phyloP scores from a whole-genome alignment of 2,888 invertebrate species.

The Andricus quercusramuli region DNA sequence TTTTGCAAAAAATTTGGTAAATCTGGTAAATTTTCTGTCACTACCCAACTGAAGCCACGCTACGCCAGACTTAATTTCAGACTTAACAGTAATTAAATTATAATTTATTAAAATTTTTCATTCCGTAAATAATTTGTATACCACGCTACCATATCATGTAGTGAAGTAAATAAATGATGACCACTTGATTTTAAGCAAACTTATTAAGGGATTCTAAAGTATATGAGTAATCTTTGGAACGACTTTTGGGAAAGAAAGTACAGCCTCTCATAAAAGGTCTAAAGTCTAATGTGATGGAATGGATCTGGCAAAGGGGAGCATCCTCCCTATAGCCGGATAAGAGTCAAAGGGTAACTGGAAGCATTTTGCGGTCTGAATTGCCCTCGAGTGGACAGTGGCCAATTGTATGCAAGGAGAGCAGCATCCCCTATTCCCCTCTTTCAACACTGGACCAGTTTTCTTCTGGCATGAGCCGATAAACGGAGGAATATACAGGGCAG shows the following conservation, averaged over 20 bases:
- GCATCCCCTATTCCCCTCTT: constrained; percentile 70
- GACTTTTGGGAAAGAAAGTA: not conserved
- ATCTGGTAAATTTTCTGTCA: too few relatives aligned
- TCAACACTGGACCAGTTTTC: constrained; percentile 71
- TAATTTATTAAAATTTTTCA: too few relatives aligned
- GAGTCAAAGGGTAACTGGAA: constrained; percentile 58
- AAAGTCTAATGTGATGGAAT: constrained; percentile 28
- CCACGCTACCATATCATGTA: too few relatives aligned
- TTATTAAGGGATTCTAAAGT: not conserved
- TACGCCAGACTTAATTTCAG: too few relatives aligned
- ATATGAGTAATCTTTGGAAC: not conserved
- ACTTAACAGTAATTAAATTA: too few relatives aligned
- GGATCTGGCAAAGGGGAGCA: constrained; percentile 45
- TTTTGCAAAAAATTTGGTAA: too few relatives aligned
- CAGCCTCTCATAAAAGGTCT: not conserved
- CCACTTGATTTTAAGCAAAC: not conserved
- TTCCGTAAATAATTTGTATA: too few relatives aligned
- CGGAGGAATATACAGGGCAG: constrained; percentile 57
- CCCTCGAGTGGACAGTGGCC: constrained; percentile 70
- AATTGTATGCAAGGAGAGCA: constrained; percentile 62
- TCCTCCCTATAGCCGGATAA: constrained; percentile 49
- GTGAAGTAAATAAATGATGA: not conserved
- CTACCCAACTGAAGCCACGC: too few relatives aligned
- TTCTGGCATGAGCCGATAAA: constrained; percentile 56
- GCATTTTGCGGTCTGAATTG: constrained; percentile 69